Base-by-base conservation (phyloP, 2,113 vertebrate genomes). In the Rhabdornis inornatus region DNA sequence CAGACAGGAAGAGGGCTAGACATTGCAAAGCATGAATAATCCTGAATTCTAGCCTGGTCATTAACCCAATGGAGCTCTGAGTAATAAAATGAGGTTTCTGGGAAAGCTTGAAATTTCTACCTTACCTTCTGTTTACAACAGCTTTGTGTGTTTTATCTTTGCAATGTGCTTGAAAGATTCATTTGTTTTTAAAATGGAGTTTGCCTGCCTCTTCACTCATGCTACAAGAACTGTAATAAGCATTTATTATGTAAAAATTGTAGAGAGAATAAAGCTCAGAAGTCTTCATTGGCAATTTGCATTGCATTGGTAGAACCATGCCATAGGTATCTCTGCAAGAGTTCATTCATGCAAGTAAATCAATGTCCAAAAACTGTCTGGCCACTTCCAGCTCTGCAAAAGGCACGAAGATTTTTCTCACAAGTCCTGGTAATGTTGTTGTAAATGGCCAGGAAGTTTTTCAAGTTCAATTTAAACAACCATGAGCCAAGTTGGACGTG, bases 1-100 rank as follows among this genome's bases (percentile, higher is more conserved):
- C 45, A 44, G 69, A 68, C 91, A 93, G 92, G 95, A 96, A 91
- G 81, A 95, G 57, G 37, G 28, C 57, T 56, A 87, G 94, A 96
- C 70, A n/a, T 89, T 83, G 63, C 87, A 45, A 56, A 75, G 65
- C 52, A n/a, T 82, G 84, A 95, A 75, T 92, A 95, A 91, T 82
- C 70, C 70, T 19, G 2, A 91, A 40, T 84, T 68, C 89, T 89
- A 53, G 40, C 65, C 84, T 53, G 65, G 19, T 69, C 2, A 2
- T 63, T 85, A 44, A 28, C 77, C 49, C 57, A 45, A 31, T 35
- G 31, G 50, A 74, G 33, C 53, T 70, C 50, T 93, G 75, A 92
- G 83, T 88, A 83, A 72, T 60, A 37, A 80, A 77, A 39, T n/a
- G 50, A 66, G 39, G 52, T 70, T 91, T 93, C 57, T 81, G 80